These are phyloP conservation scores for Nasonia giraulti DNA, from an alignment of 1,140 invertebrate species.

Conservation along the genomic window DNA sequence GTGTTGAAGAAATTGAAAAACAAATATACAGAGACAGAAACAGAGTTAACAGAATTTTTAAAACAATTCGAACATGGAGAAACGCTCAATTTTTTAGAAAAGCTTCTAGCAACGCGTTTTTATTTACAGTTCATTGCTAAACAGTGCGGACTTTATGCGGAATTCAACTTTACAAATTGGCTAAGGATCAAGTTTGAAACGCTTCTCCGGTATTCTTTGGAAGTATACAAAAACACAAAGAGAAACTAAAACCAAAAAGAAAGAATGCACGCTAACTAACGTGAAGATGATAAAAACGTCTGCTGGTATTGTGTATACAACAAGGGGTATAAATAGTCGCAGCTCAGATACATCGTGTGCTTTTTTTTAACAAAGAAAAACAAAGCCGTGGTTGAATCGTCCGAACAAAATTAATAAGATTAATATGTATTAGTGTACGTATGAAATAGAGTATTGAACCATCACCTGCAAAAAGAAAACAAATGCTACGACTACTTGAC, in stretches of 20 bases:
- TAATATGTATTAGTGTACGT: slow-evolving; percentile 3
- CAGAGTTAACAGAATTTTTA: slow-evolving; percentile 49
- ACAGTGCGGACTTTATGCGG: not conserved
- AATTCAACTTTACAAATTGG: not conserved
- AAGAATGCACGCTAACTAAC: slow-evolving; percentile 20
- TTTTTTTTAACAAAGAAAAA: not conserved
- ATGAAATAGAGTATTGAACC: not conserved
- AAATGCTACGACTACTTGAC: slow-evolving; percentile 47
- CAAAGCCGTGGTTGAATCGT: not conserved
- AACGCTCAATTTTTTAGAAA: slow-evolving; percentile 11
- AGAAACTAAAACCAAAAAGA: slow-evolving; percentile 37
- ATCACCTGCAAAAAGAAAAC: slow-evolving; percentile 17
- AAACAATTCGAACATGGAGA: slow-evolving; percentile 46
- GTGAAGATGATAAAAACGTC: slow-evolving; percentile 26
- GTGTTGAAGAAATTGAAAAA: slow-evolving; percentile 41
- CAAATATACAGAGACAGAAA: slow-evolving; percentile 53
- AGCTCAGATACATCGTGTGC: not conserved
- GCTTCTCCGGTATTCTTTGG: slow-evolving; percentile 33
- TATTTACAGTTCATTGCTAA: not conserved
- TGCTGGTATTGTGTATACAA: slow-evolving; percentile 12
- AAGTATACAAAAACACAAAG: slow-evolving; percentile 33
- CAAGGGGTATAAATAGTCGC: slow-evolving; percentile 10
- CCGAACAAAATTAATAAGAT: not conserved
- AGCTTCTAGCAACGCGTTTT: not conserved
- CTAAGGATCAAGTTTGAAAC: slow-evolving; percentile 22